phyloP scores from a whole-genome alignment of 2,113 vertebrate species.

The Calyptomena viridis region DNA sequence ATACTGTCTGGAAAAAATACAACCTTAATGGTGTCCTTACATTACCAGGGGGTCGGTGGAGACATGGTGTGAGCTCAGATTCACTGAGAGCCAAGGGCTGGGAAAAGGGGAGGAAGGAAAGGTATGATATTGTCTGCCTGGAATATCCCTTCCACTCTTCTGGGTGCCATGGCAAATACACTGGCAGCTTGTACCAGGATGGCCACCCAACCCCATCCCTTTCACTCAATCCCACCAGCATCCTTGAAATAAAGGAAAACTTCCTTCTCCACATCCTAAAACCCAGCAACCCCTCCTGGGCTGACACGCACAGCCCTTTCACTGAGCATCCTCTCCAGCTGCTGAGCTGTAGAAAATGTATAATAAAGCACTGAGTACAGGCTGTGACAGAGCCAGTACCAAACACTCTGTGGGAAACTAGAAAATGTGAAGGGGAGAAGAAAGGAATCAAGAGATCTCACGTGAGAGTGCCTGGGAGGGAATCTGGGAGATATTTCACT shows the following conservation, averaged over 20 bases:
- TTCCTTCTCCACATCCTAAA: neutral
- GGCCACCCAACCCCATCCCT: neutral
- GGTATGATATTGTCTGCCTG: rapidly evolving
- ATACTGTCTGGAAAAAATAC: conserved; percentile 5
- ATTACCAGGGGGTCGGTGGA: neutral
- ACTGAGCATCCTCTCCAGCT: neutral
- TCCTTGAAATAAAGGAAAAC: neutral
- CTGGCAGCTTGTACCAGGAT: neutral
- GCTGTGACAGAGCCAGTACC: neutral
- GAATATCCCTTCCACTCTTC: neutral
- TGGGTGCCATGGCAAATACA: neutral
- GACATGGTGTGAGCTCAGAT: neutral
- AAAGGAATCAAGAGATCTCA: neutral
- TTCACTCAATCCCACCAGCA: neutral
- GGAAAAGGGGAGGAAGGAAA: neutral
- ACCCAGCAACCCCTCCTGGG: neutral
- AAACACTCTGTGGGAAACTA: neutral
- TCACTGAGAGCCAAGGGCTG: neutral
- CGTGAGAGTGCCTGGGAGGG: neutral
- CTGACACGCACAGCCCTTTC: neutral
- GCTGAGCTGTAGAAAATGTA: neutral
- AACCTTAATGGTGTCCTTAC: neutral
- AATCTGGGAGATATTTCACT: neutral
- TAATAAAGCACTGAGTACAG: neutral
- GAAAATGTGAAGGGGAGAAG: neutral